A percentile compares a stretch with the other conserved stretches of the same genome.
Conservation (phyloP, 23 tunicate species). For the Corella eumyota region DNA sequence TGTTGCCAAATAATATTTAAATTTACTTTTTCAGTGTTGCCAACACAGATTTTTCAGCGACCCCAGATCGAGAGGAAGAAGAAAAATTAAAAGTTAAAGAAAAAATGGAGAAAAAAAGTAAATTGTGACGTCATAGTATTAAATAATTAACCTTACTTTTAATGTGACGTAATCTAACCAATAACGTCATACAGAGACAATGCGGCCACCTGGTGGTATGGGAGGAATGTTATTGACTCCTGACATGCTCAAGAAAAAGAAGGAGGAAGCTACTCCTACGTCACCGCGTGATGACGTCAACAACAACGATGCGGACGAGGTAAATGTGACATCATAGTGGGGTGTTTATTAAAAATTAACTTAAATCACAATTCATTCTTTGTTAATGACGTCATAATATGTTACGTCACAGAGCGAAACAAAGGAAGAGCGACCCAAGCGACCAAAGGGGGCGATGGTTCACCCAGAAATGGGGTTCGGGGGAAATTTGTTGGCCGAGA, state of each 20-base stretch:
- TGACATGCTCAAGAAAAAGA: conserved; percentile 34
- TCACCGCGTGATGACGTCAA: too few species aligned
- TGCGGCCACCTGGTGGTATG: conserved; percentile 10
- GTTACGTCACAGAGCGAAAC: background rate
- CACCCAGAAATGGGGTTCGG: conserved; percentile 65
- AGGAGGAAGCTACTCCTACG: conserved; percentile 1
- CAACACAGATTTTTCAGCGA: conserved; percentile 51
- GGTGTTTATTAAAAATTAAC: too few species aligned
- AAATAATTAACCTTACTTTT: too few species aligned
- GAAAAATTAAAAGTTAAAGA: conserved; percentile 32
- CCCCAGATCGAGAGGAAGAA: conserved; percentile 36
- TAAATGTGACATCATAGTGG: too few species aligned
- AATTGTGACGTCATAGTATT: too few species aligned
- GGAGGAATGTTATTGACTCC: conserved; percentile 40
- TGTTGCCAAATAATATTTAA: background rate
- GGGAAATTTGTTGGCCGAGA: conserved; percentile 51
- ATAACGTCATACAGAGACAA: too few species aligned
- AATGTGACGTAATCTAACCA: too few species aligned
- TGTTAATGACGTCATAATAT: background rate
- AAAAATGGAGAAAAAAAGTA: conserved; percentile 26
- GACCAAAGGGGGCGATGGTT: conserved; percentile 53
- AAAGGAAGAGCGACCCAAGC: conserved; percentile 3
- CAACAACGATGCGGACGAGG: too few species aligned
- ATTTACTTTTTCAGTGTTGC: conserved; percentile 27
- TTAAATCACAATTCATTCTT: too few species aligned